Evolutionary conservation across 2,797 vertebrate genomes (phyloP), one percentile per base, ranked within the genome.

Genomic region (Gambusia yucatana): DNA sequence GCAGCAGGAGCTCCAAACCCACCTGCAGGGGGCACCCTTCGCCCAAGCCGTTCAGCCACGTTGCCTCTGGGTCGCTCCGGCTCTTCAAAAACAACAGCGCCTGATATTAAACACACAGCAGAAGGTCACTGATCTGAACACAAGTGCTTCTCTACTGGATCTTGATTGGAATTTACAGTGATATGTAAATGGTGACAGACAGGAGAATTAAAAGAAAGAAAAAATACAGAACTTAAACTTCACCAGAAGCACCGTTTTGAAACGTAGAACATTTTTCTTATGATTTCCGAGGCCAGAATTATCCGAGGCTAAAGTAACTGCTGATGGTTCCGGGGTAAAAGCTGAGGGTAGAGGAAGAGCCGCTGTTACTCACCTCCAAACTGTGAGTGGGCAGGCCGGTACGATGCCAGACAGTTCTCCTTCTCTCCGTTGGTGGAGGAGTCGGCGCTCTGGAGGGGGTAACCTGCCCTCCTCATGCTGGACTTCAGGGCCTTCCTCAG

Each of bases 401-500:
- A 89, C 6, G 96, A 92, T 0, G 94, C 93, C 14, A 93, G 83
- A 17, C 96, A 93, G 46, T 97, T 98, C 84, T 97, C 97, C 79
- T 97, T 97, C 88, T 97, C 97, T 20, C 95, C 94, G 13, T 88
- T 95, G 79, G 87, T 93, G 0, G 84, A 36, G 1, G 81, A 17
- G 3, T 91, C 83, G 0, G 77, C 36, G 14, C 80, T 83, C 78
- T 94, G 88, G n/a, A 85, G 39, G 6, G 90, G 83, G 65, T 91
- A 96, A 89, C 95, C 93, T 55, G 95, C 92, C 88, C 91, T 96
- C 89, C 95, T 97, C 87, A 96, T 94, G 94, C 96, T 97, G 69
- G 96, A 96, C 79, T 97, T 98, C 44, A 98, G 93, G 77, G 97
- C 97, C 91, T 97, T 98, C 92, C 94, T 93, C 41, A 96, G 88